Evolutionary conservation across 2,113 vertebrate genomes (phyloP).

Genomic region (Taxidea taxus): DNA sequence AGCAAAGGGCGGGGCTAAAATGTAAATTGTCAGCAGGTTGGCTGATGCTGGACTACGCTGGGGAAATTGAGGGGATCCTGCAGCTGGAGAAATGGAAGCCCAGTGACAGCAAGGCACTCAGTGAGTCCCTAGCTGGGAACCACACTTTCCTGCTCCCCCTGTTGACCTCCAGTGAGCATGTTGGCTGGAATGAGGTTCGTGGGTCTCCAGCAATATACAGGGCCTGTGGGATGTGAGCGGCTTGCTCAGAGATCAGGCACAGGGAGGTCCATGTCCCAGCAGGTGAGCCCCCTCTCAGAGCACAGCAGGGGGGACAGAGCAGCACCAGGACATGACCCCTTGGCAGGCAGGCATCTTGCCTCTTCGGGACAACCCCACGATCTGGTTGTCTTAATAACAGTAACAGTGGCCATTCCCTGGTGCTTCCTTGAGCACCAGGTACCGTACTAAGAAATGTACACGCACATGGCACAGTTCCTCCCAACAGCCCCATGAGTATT

Average conservation of each 20-base stretch:
- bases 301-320: neutral
- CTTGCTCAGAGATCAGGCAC: neutral
- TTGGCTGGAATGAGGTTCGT: neutral
- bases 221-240: neutral
- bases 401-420: neutral
- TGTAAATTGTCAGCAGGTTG: neutral
- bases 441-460: neutral
- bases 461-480: neutral
- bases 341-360: neutral
- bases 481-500: neutral
- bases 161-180: neutral
- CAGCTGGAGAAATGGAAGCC: neutral
- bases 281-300: neutral
- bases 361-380: neutral
- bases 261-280: neutral
- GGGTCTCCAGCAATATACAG: neutral
- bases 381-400: neutral
- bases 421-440: neutral
- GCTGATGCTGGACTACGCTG: neutral
- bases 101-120: neutral
- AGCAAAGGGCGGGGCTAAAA: neutral
- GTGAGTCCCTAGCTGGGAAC: neutral
- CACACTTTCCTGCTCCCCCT: neutral
- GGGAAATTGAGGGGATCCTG: neutral
- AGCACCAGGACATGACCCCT: neutral